Base-by-base conservation (phyloP, 2,113 vertebrate genomes). In the Turdus rufiventris region DNA sequence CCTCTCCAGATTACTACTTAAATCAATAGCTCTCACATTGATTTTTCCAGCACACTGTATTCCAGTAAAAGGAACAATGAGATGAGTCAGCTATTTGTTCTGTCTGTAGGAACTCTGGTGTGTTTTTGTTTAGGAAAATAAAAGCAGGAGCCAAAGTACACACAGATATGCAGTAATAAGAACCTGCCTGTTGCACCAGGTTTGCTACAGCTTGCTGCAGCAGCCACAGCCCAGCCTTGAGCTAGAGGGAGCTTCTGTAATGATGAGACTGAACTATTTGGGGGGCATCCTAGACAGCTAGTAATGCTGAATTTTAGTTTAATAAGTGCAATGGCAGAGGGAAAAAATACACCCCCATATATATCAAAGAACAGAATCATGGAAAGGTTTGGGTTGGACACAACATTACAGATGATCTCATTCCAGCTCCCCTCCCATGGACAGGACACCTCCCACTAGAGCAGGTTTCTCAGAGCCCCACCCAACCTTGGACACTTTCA, bases 21-120 rank as follows among this genome's bases (percentile, higher is more conserved):
- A 95, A 98, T 98, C 96, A 38, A 98, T 98, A 96, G 58, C 89
- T 95, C 79, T 98, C 92, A 88, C 88, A 98, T 96, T 94, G 94
- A 94, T 97, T 81, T 96, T 95, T 96, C 96, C 93, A 96, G 90
- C 53, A 76, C 61, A 62, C 80, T 71, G 51, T 88, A 97, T 97
- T 97, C 97, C 96, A 96, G 94, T 97, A 98, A 97, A 91, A 97
- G 87, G 94, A 91, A 56, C 61, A 82, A 62, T 76, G 81, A 94
- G 88, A 96, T 97, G 97, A 97, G 85, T 94, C 96, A 97, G 96
- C 77, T 90, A 76, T 93, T 97, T 89, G 13, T 14, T 96, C 80
- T 17, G 31, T 81, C 92, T 85, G 67, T 67, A 89, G 91, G 60
- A 92, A 85, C 38, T 63, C 62, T 57, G 40, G 54, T 83, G 79